Evolutionary conservation across 1,140 invertebrate species (phyloP).

Genomic region (Drosophila sp.): DNA sequence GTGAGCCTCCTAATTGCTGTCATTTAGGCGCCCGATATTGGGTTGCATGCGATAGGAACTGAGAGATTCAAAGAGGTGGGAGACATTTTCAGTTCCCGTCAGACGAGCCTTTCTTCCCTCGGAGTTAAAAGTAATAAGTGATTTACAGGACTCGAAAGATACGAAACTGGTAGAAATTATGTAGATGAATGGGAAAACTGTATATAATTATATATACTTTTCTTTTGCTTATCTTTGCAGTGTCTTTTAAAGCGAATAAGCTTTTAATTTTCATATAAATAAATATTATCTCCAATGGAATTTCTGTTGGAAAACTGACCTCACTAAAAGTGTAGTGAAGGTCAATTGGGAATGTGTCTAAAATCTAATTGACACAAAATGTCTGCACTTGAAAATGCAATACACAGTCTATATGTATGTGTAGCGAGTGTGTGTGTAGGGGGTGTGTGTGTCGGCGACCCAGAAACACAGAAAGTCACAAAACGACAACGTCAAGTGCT

Average conservation of each 20-base stretch:
- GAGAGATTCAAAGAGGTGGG: background rate
- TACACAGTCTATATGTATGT: conserved; percentile 7
- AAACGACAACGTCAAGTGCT: conserved; percentile 45
- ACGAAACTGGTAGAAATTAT: too few relatives aligned
- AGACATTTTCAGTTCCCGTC: too few relatives aligned
- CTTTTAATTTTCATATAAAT: too few relatives aligned
- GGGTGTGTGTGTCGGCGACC: conserved; percentile 45
- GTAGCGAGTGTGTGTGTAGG: conserved; percentile 16
- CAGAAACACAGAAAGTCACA: conserved; percentile 63
- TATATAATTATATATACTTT: too few relatives aligned
- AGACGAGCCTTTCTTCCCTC: too few relatives aligned
- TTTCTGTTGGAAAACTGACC: conserved; percentile 17
- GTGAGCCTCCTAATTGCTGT: conserved; percentile 62
- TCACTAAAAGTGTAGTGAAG: conserved; percentile 13
- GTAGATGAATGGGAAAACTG: too few relatives aligned
- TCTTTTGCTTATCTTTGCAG: too few relatives aligned
- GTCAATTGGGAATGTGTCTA: conserved; percentile 49
- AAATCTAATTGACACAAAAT: conserved; percentile 68
- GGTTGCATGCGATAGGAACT: too few relatives aligned
- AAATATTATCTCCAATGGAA: background rate
- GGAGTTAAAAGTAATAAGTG: too few relatives aligned
- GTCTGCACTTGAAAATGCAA: conserved; percentile 49
- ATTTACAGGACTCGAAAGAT: too few relatives aligned
- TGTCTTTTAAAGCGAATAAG: too few relatives aligned
- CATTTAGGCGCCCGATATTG: conserved; percentile 57